Conservation (phyloP, 2,888 invertebrate genomes). For the Stenotaenia linearis region DNA sequence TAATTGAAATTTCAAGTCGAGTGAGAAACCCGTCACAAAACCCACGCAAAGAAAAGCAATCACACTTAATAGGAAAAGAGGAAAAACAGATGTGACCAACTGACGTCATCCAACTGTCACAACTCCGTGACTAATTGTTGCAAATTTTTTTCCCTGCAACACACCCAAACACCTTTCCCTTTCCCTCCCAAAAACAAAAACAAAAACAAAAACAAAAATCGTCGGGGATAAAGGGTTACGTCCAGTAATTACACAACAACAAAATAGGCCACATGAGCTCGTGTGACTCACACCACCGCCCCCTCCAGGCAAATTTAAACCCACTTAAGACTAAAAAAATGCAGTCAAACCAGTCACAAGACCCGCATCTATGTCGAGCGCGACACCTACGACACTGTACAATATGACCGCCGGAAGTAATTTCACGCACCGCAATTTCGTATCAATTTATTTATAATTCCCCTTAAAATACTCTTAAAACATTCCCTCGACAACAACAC, state of each 20-base stretch:
- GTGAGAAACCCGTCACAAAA: conserved; percentile 24
- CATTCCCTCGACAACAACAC: neutral
- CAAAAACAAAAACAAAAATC: neutral
- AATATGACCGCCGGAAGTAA: neutral
- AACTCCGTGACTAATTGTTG: conserved; percentile 21
- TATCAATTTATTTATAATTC: neutral
- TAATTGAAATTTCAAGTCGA: conserved; percentile 32
- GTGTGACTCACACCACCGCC: conserved; percentile 7
- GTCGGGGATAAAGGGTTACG: neutral
- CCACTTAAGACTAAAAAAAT: neutral
- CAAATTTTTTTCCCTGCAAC: neutral
- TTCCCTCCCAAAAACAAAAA: neutral
- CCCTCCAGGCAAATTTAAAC: conserved; percentile 7
- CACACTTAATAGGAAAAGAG: conserved; percentile 26
- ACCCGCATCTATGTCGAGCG: neutral
- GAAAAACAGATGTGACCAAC: conserved; percentile 26
- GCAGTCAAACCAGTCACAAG: conserved; percentile 6
- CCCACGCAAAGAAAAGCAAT: conserved; percentile 26
- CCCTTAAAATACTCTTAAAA: neutral
- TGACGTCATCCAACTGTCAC: conserved; percentile 6
- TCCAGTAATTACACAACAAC: neutral
- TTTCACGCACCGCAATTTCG: neutral
- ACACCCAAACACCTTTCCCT: no score
- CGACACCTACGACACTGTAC: neutral
- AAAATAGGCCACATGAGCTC: conserved; percentile 3